Percentiles rank a stretch among this genome's conserved stretches.
Evolutionary conservation across 2,888 invertebrate genomes (phyloP).

Genomic region (Rhingia campestris): DNA sequence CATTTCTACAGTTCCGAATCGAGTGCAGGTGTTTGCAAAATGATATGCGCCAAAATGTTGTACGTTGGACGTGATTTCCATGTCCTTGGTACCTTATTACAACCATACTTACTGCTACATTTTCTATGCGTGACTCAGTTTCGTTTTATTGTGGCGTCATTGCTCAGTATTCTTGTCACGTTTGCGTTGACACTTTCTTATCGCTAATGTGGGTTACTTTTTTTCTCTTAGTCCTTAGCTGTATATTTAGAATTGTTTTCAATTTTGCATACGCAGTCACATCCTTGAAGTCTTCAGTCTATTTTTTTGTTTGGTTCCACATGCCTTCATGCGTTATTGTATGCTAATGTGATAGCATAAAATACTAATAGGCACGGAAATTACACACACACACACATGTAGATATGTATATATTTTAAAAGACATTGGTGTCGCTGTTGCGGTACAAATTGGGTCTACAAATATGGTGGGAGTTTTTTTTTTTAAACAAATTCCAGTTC

Average conservation of each 20-base stretch:
- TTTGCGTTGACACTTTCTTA: conserved; percentile 70
- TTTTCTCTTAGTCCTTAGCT: conserved; percentile 22
- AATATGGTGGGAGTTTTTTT: conserved; percentile 7
- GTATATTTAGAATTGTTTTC: conserved; percentile 61
- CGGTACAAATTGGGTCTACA: neutral
- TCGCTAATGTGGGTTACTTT: conserved; percentile 64
- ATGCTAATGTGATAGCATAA: conserved; percentile 51
- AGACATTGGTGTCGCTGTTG: neutral
- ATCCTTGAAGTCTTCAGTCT: neutral
- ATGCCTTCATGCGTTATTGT: conserved; percentile 2
- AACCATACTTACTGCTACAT: conserved; percentile 14
- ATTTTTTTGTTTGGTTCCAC: neutral
- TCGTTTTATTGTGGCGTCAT: conserved; percentile 45
- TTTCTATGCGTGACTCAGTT: conserved; percentile 50
- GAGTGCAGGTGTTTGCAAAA: conserved; percentile 50
- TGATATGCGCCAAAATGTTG: conserved; percentile 53
- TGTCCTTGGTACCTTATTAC: conserved; percentile 11
- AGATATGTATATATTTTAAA: neutral
- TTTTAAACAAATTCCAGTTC: conserved; percentile 32
- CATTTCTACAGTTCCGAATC: conserved; percentile 25
- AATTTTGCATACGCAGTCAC: conserved; percentile 59
- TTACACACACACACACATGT: neutral
- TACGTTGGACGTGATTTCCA: conserved; percentile 58
- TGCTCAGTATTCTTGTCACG: conserved; percentile 66
- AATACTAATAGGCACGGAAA: conserved; percentile 8